Percentiles rank a stretch among this genome's conserved stretches.
These are phyloP conservation scores for Vicugna pacos DNA, from an alignment of 2,113 vertebrate genomes.

Conservation along the genomic window DNA sequence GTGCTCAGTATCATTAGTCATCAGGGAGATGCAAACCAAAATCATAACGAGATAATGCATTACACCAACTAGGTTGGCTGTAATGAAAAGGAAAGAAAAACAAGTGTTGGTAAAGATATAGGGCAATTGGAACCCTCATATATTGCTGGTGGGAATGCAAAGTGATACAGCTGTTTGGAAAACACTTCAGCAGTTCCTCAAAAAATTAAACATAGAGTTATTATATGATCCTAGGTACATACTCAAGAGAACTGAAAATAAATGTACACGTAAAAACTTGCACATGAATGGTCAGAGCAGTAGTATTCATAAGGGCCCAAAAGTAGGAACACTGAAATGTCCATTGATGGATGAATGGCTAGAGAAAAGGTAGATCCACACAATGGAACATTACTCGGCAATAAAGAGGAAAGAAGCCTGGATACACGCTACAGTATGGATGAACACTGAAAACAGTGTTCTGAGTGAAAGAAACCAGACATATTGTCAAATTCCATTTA, in stretches of 20 bases:
- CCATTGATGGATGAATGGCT: background rate
- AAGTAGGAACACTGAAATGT: background rate
- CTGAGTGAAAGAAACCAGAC: background rate
- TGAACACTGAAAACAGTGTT: background rate
- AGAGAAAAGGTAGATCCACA: background rate
- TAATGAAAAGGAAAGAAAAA: slow-evolving; percentile 10
- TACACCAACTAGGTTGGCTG: background rate
- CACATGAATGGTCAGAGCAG: background rate
- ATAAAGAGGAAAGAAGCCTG: background rate
- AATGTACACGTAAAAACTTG: background rate
- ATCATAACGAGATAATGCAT: background rate
- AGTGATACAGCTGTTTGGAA: background rate
- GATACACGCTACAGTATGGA: background rate
- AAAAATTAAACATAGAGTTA: background rate
- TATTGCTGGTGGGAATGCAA: background rate
- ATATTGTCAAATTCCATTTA: background rate
- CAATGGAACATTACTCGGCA: background rate
- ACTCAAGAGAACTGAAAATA: slow-evolving; percentile 9
- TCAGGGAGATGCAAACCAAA: background rate
- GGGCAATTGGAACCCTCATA: background rate
- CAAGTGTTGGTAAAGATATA: background rate
- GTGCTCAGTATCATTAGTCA: background rate
- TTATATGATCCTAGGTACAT: background rate
- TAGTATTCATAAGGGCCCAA: background rate
- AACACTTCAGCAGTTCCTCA: background rate